phyloP scores from a whole-genome alignment of 1,140 invertebrate species.

The Zaprionus inermis region DNA sequence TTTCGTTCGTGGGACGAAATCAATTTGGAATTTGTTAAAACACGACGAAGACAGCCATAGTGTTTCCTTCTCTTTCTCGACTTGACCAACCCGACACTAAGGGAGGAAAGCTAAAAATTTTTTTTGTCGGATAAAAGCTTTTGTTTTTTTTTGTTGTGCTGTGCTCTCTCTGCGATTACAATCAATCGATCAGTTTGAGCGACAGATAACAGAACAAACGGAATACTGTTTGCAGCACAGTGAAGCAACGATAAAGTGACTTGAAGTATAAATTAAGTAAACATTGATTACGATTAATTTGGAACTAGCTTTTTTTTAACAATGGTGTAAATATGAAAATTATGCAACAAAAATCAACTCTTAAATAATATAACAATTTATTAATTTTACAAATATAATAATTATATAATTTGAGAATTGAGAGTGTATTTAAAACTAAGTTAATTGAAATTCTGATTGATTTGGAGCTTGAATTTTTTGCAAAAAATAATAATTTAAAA shows the following conservation, averaged over 20 bases:
- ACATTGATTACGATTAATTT: too few species aligned
- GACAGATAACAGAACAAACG: not conserved
- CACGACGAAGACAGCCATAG: not conserved
- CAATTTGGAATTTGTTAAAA: not conserved
- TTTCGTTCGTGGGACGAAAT: not conserved
- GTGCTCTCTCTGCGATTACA: not conserved
- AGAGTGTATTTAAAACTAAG: too few species aligned
- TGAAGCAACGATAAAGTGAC: slow-evolving; percentile 1
- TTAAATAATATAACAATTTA: too few species aligned
- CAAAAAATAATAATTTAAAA: too few species aligned
- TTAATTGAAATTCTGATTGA: too few species aligned
- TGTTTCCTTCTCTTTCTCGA: not conserved
- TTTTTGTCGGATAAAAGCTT: not conserved
- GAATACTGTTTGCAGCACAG: not conserved
- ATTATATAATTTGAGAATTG: too few species aligned
- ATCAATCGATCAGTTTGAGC: slow-evolving; percentile 4
- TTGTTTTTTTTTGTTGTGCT: not conserved
- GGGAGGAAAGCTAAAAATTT: not conserved
- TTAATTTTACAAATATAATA: too few species aligned
- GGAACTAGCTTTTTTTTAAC: too few species aligned
- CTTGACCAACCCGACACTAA: not conserved
- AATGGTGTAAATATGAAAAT: too few species aligned
- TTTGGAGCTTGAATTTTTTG: too few species aligned
- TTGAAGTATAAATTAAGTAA: not conserved
- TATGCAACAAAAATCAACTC: too few species aligned